These are phyloP conservation scores for Gnathonemus echidnorhynchus DNA, from an alignment of 2,113 vertebrate genomes.

Conservation along the genomic window DNA sequence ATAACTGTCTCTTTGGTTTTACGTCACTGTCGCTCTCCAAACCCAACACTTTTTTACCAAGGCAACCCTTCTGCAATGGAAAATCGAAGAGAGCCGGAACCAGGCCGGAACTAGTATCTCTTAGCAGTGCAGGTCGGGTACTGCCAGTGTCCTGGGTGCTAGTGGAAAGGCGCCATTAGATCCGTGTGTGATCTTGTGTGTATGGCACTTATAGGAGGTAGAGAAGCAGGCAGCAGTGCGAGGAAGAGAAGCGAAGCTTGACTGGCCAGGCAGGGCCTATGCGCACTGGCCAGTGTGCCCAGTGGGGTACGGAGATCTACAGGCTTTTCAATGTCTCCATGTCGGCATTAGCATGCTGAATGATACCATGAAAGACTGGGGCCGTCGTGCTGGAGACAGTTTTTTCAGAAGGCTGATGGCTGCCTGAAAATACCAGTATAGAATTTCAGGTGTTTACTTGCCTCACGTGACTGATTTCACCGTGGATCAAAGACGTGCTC, in stretches of 20 bases:
- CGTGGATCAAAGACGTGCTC: conserved; percentile 6
- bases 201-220: neutral
- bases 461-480: neutral
- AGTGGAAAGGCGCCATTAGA: neutral
- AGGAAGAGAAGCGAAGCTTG: neutral
- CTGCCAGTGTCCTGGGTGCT: neutral
- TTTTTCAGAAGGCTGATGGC: neutral
- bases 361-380: neutral
- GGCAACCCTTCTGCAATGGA: neutral
- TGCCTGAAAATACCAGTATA: neutral
- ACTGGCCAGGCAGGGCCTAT: neutral
- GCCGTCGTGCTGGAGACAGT: neutral
- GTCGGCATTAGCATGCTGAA: neutral
- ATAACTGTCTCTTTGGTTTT: neutral
- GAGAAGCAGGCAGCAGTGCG: neutral
- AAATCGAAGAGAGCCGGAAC: neutral
- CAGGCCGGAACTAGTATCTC: neutral
- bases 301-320: neutral
- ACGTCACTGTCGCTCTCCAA: neutral
- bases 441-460: neutral
- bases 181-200: neutral
- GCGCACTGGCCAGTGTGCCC: neutral
- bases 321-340: neutral
- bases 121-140: neutral
- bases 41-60: neutral